Evolutionary conservation across 2,113 vertebrate species (phyloP), one percentile per base, ranked within the genome.

Genomic region (Pangasianodon gigas): DNA sequence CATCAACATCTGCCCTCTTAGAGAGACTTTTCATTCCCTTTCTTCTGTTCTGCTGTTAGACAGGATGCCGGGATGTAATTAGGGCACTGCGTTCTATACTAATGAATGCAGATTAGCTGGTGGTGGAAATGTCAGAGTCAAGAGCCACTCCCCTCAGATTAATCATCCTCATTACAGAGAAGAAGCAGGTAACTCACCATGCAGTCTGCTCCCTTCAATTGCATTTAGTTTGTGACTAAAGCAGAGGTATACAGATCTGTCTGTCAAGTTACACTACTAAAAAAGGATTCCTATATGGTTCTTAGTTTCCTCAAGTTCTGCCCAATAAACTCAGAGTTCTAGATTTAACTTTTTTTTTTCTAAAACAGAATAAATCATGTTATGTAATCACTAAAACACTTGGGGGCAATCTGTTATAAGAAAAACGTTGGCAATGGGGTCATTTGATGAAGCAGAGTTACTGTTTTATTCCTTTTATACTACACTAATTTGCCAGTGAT

Each of bases 81-180:
- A 88, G 87, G 79, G 60, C 80, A 19, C 46, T n/a, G 80, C 48
- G 46, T 52, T 69, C 58, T 37, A 14, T 48, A 51, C 48, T 88
- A 88, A 88, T 88, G 87, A 88, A 88, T 88, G 87, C 87, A 88
- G 79, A 88, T 88, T 88, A 83, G 87, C 87, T 71, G 62, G 62
- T 71, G 87, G 62, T 88, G 87, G 62, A 88, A 88, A 88, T 88
- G 87, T 80, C 87, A 88, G 87, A 11, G 41, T 65, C 46, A 65
- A 85, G 83, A 83, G 87, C 87, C 87, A 82, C 87, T 88, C 87
- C 87, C 87, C 87, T 88, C 62, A 83, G 87, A 88, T 88, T 88
- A 88, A 88, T 88, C 79, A 83, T 88, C 79, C 62, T 88, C 60
- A 82, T 88, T 88, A 83, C 79, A 41, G 24, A 14, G 37, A 65